phyloP scores from a whole-genome alignment of 2,797 vertebrate genomes.

The Platyrinchus mystaceus region DNA sequence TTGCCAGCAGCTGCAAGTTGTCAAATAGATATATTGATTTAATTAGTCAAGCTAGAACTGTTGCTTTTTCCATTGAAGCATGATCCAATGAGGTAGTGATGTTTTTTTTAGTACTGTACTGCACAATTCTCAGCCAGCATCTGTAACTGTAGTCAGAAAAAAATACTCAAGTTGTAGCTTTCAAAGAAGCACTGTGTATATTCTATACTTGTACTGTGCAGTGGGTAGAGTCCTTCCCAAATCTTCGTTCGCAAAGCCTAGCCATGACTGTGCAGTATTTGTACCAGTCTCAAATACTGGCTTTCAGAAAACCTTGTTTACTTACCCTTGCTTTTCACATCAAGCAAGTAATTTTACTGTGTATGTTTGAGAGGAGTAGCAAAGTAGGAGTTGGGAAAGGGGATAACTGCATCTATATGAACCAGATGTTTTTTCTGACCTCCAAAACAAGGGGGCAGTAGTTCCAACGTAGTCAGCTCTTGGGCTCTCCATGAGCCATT shows the following conservation, averaged over 20 bases:
- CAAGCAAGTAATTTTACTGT: not conserved
- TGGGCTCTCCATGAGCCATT: not conserved
- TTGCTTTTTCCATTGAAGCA: constrained; percentile 24
- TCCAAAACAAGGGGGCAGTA: not conserved
- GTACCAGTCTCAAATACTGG: not conserved
- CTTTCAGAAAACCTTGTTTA: not conserved
- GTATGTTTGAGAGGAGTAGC: not conserved
- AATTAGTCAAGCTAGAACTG: constrained; percentile 68
- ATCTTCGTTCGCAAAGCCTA: no score
- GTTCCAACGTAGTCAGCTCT: not conserved
- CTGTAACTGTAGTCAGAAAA: not conserved
- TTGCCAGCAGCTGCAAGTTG: constrained; percentile 54
- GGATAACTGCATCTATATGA: rapidly evolving
- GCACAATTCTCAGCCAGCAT: not conserved
- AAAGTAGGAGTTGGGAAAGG: not conserved
- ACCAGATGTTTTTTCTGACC: not conserved
- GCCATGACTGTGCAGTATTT: not conserved
- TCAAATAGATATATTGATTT: constrained; percentile 75
- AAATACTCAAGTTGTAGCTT: not conserved
- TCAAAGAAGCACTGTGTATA: not conserved
- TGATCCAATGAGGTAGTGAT: not conserved
- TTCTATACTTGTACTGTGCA: not conserved
- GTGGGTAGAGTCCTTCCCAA: no score
- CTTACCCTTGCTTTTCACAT: not conserved
- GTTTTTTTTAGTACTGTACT: not conserved